A percentile compares a stretch with the other conserved stretches of the same genome.
Conservation (phyloP, 1,140 invertebrate genomes). For the Pseudobourletiella spinata region DNA sequence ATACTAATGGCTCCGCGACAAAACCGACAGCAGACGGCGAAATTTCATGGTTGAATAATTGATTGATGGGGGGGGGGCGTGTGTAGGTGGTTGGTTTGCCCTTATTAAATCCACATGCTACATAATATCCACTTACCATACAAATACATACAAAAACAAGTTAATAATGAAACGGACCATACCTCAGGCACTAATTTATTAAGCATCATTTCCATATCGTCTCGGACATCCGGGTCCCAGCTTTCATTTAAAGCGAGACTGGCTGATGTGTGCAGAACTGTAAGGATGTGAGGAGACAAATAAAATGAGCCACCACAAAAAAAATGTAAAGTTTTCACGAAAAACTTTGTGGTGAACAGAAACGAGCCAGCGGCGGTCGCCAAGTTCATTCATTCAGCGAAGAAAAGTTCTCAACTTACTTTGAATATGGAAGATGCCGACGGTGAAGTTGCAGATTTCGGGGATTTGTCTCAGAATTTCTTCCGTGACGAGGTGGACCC, state of each 20-base stretch:
- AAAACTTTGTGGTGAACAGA: background rate
- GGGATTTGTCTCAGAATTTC: slow-evolving; percentile 78
- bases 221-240: slow-evolving; percentile 54
- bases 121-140: no score
- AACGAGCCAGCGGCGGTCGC: no score
- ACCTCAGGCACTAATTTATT: slow-evolving; percentile 95
- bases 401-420: slow-evolving; percentile 71
- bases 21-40: no score
- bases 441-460: slow-evolving; percentile 81
- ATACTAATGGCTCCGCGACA: no score
- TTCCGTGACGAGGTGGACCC: slow-evolving; percentile 89
- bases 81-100: no score
- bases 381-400: no score
- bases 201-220: slow-evolving; percentile 98
- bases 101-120: no score
- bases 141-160: no score
- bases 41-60: no score
- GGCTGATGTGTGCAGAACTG: slow-evolving; percentile 94
- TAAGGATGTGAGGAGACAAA: slow-evolving; percentile 41
- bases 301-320: background rate
- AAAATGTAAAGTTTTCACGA: background rate
- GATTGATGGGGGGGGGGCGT: no score
- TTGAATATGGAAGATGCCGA: slow-evolving; percentile 90
- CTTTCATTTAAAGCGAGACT: slow-evolving; percentile 94
- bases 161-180: slow-evolving; percentile 36